A percentile compares a stretch with the other conserved stretches of the same genome.
Evolutionary conservation across 2,113 vertebrate species (phyloP).

Genomic region (Pleuronectes platessa): DNA sequence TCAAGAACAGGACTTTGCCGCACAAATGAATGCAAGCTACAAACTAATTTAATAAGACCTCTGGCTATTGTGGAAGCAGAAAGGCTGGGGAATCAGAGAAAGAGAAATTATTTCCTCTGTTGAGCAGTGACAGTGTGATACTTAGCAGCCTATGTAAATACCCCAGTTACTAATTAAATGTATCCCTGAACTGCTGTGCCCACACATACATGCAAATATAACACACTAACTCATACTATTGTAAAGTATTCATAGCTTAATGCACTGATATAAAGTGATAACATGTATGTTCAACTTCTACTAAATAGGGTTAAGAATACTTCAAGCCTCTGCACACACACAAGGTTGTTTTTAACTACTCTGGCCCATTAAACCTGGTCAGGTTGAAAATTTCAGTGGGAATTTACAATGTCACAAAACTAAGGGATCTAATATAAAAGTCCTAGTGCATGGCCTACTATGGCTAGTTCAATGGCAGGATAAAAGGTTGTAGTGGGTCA

Average conservation of each 20-base stretch:
- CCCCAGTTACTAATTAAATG: constrained; percentile 3
- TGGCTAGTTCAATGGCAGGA: not conserved
- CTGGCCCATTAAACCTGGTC: not conserved
- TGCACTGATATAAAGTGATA: not conserved
- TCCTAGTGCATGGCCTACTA: not conserved
- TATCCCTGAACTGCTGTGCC: not conserved
- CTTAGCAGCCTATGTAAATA: not conserved
- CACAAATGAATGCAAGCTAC: constrained; percentile 11
- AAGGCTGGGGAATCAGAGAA: constrained; percentile 21
- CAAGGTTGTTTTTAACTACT: not conserved
- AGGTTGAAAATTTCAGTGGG: not conserved
- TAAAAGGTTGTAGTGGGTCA: no score
- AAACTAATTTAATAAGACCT: constrained; percentile 41
- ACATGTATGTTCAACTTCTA: not conserved
- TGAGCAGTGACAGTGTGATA: constrained; percentile 10
- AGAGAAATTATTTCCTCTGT: constrained; percentile 8
- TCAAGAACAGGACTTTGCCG: constrained; percentile 19
- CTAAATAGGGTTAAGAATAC: not conserved
- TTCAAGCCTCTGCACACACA: not conserved
- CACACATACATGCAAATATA: not conserved
- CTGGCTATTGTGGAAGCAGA: constrained; percentile 30
- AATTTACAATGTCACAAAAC: not conserved
- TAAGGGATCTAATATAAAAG: no score
- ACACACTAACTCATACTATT: not conserved
- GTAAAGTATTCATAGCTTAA: not conserved